Evolutionary conservation across 2,888 invertebrate genomes (phyloP).

Genomic region (Erebia aethiops): DNA sequence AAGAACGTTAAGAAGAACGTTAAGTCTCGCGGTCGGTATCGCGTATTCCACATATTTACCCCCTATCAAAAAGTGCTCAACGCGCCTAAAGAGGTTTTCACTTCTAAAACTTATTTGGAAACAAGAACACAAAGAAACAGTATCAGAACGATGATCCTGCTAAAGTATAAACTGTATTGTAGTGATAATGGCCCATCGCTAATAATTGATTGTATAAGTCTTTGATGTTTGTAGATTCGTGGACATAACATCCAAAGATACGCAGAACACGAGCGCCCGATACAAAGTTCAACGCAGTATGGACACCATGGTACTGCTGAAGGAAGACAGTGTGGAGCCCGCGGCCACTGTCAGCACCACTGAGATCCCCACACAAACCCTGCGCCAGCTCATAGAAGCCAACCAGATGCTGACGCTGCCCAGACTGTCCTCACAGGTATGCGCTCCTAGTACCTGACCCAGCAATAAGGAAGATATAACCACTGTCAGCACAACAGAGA

Average conservation of each 20-base stretch:
- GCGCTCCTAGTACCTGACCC: not conserved
- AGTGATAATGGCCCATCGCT: too few relatives aligned
- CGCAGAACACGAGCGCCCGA: constrained; percentile 84
- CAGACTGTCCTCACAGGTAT: constrained; percentile 93
- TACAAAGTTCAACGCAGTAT: constrained; percentile 87
- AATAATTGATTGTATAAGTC: too few relatives aligned
- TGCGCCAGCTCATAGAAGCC: constrained; percentile 93
- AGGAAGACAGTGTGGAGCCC: constrained; percentile 91
- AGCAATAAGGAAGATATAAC: constrained; percentile 51
- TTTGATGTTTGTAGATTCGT: constrained; percentile 81
- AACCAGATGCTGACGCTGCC: constrained; percentile 95
- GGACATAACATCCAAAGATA: constrained; percentile 84
- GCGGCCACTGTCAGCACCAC: constrained; percentile 94
- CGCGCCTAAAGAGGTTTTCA: too few relatives aligned
- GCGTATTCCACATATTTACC: too few relatives aligned
- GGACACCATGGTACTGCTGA: constrained; percentile 90
- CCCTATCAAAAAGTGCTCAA: too few relatives aligned
- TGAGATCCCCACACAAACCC: constrained; percentile 93
- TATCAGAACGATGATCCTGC: not conserved
- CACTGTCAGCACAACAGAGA: constrained; percentile 94
- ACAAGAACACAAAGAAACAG: too few relatives aligned
- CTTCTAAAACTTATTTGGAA: too few relatives aligned
- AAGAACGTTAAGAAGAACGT: too few relatives aligned
- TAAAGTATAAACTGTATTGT: not conserved
- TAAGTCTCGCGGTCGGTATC: too few relatives aligned